Conservation (phyloP, 2,888 invertebrate species). For the Cylindroiulus punctatus region DNA sequence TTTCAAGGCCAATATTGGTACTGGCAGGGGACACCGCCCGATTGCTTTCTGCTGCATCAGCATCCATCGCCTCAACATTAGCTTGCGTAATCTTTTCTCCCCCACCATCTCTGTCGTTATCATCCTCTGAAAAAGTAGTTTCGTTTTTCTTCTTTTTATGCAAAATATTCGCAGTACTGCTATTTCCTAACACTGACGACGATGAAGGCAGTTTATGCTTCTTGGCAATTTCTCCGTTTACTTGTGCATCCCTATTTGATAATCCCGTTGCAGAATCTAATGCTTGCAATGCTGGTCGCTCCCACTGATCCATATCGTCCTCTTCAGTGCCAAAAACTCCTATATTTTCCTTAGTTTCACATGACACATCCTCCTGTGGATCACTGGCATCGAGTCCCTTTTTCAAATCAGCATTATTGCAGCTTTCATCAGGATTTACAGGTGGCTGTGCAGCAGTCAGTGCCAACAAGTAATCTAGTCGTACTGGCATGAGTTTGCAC, state of each 20-base stretch:
- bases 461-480: constrained; percentile 85
- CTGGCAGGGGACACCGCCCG: constrained; percentile 65
- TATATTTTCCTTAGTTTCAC: not conserved
- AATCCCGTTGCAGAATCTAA: constrained; percentile 42
- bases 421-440: constrained; percentile 47
- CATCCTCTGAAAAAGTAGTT: constrained; percentile 57
- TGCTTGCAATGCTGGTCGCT: constrained; percentile 40
- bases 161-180: constrained; percentile 56
- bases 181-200: constrained; percentile 54
- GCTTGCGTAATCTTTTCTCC: constrained; percentile 22
- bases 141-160: constrained; percentile 60
- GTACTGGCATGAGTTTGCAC: constrained; percentile 89
- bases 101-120: constrained; percentile 54
- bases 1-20: not conserved
- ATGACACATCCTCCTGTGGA: not conserved
- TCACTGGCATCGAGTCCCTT: not conserved
- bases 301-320: constrained; percentile 49
- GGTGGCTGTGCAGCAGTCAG: constrained; percentile 74
- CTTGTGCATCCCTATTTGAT: constrained; percentile 53
- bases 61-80: constrained; percentile 24
- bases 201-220: constrained; percentile 57
- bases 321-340: constrained; percentile 11
- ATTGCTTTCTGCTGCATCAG: not conserved
- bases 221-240: constrained; percentile 57
- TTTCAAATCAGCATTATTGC: not conserved